Evolutionary conservation across 2,888 invertebrate species (phyloP), one percentile per base, ranked within the genome.

Genomic region (Conops quadrifasciatus): DNA sequence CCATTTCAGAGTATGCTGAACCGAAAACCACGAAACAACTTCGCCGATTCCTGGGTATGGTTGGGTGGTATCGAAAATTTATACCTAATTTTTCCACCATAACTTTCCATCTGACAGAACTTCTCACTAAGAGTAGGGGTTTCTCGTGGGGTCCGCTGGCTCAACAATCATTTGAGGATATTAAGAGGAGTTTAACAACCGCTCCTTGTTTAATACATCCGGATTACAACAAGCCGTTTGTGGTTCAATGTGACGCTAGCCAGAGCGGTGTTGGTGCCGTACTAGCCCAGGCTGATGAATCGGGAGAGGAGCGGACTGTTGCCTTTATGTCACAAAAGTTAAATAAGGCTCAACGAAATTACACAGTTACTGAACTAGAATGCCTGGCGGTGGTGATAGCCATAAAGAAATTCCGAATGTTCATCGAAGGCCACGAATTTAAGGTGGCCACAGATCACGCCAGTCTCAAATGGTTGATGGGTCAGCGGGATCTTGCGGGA

Each of bases 271-370:
- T 75, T 16, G 74, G 71, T 13, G 72, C 70, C 19, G 56, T 74
- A 2, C 51, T 72, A 5, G 63, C 64, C 7, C 72, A 74, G 49
- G 28, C 24, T 9, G 62, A 73, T 70, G 68, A 70, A 7, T 30
- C 70, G 3, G 73, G 70, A 1, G 21, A 58, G 7, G 74, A 74
- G 21, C 19, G 64, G 13, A 67, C 70, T 0, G 71, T 73, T 16
- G 72, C 74, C 0, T 73, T 60, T 36, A 62, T 71, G 67, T 75
- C 75, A 0, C 70, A 75, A 21, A 75, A 75, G 43, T 30, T 75
- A 3, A 74, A 75, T 24, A 67, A 59, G 1, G 72, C 72, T 15
- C 75, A 75, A 36, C 21, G 51, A 16, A 73, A 72, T 21, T 71
- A 69, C 26, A 62, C 59, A 9, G 63, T 71, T 16, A 58, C 71